Conservation (phyloP, 1,140 invertebrate species). For the Saccostrea echinata region DNA sequence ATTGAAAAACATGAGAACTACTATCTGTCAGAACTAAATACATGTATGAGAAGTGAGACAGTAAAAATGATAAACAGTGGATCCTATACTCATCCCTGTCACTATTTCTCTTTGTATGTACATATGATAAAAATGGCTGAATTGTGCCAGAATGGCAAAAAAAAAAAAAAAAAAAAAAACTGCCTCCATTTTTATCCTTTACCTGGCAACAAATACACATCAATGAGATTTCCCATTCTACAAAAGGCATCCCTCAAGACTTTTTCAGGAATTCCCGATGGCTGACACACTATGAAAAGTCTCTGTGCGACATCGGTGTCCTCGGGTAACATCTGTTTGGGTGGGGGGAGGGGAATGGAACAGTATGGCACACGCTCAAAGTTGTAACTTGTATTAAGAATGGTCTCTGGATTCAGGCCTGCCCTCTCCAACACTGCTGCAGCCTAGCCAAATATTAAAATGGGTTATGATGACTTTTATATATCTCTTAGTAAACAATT, state of each 20-base stretch:
- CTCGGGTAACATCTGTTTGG: constrained; percentile 87
- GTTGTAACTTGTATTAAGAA: constrained; percentile 69
- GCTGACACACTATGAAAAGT: constrained; percentile 83
- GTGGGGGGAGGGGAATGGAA: constrained; percentile 85
- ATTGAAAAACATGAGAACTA: too few relatives aligned
- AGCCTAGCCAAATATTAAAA: constrained; percentile 62
- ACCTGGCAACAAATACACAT: constrained; percentile 92
- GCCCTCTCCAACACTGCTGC: constrained; percentile 74
- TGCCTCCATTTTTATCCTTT: constrained; percentile 78
- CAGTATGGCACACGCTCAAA: constrained; percentile 82
- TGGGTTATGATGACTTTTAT: too few relatives aligned
- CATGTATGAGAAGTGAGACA: too few relatives aligned
- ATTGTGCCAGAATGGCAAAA: too few relatives aligned
- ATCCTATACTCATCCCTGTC: too few relatives aligned
- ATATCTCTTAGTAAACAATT: neutral
- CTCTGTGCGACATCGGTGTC: constrained; percentile 86
- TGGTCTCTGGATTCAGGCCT: constrained; percentile 72
- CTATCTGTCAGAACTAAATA: too few relatives aligned
- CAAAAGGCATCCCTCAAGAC: constrained; percentile 94
- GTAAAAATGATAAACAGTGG: too few relatives aligned
- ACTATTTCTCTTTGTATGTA: too few relatives aligned
- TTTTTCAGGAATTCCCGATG: constrained; percentile 88
- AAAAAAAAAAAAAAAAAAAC: neutral
- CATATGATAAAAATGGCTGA: too few relatives aligned
- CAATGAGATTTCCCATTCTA: constrained; percentile 95